Evolutionary conservation across 2,888 invertebrate genomes (phyloP).

Genomic region (Brachypalpus laphriformis): DNA sequence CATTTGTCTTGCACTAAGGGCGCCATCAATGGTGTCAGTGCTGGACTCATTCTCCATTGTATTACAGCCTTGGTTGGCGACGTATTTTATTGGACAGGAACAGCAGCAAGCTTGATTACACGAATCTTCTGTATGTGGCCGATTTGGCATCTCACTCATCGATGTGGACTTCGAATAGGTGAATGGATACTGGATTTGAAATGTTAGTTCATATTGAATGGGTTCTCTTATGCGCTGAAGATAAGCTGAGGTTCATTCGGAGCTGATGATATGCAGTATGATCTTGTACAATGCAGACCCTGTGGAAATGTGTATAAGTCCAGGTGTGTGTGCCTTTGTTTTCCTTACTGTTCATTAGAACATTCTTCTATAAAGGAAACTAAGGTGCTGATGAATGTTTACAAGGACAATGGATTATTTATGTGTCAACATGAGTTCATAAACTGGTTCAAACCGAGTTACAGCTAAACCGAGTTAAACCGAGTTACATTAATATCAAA

Average conservation of each 20-base stretch:
- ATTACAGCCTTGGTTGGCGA: slow-evolving; percentile 70
- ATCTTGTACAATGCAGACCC: too few relatives aligned
- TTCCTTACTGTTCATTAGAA: too few relatives aligned
- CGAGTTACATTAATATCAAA: too few relatives aligned
- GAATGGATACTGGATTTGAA: slow-evolving; percentile 74
- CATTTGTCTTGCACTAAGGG: slow-evolving; percentile 49
- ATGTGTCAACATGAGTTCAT: too few relatives aligned
- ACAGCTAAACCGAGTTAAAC: too few relatives aligned
- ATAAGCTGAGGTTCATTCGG: background rate
- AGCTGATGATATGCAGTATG: too few relatives aligned
- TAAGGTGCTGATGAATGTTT: too few relatives aligned
- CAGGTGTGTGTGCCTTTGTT: too few relatives aligned
- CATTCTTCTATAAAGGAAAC: too few relatives aligned
- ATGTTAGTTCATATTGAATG: background rate
- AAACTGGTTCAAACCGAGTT: too few relatives aligned
- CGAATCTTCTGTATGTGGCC: background rate
- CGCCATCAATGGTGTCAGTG: slow-evolving; percentile 18
- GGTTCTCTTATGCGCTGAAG: background rate
- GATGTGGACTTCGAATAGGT: slow-evolving; percentile 76
- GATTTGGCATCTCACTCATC: slow-evolving; percentile 72
- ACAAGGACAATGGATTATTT: too few relatives aligned
- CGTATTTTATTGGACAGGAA: slow-evolving; percentile 17
- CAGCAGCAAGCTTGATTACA: slow-evolving; percentile 40
- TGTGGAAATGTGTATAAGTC: too few relatives aligned
- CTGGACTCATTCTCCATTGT: slow-evolving; percentile 74